A percentile compares a stretch with the other conserved stretches of the same genome.
Conservation (phyloP, 2,888 invertebrate genomes). For the Drosophila leonis region DNA sequence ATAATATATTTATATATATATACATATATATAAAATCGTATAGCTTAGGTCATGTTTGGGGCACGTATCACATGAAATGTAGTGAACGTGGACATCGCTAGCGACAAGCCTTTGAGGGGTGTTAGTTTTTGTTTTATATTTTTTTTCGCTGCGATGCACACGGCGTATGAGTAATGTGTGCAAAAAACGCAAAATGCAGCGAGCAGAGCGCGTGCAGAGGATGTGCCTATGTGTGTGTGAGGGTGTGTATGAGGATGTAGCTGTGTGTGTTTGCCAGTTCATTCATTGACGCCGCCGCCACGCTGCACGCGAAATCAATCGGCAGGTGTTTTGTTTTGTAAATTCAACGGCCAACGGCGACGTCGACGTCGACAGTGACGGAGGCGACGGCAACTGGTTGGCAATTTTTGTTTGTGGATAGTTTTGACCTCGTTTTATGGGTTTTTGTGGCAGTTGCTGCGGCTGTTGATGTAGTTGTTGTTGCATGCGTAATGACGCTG, state of each 20-base stretch:
- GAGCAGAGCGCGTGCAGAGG: conserved; percentile 1
- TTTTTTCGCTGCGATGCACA: conserved; percentile 46
- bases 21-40: neutral
- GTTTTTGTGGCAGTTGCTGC: conserved; percentile 21
- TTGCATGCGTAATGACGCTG: conserved; percentile 74
- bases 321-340: conserved; percentile 76
- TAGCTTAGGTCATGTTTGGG: neutral
- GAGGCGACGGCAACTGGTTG: conserved; percentile 43
- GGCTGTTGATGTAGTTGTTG: conserved; percentile 39
- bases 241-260: conserved; percentile 17
- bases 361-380: neutral
- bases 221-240: conserved; percentile 12
- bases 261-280: conserved; percentile 36
- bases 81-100: conserved; percentile 14
- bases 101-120: conserved; percentile 4
- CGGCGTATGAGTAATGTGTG: conserved; percentile 73
- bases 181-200: conserved; percentile 41
- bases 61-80: conserved; percentile 12
- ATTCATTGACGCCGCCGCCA: conserved; percentile 61
- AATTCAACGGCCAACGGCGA: conserved; percentile 40
- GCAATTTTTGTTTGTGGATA: conserved; percentile 74
- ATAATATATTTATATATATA: too few species aligned
- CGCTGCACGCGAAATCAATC: conserved; percentile 69
- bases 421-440: conserved; percentile 74
- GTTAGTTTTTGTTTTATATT: conserved; percentile 7